Percentiles rank a stretch among this genome's conserved stretches.
Conservation (phyloP, 2,113 vertebrate species). For the Bujurquina vittata region DNA sequence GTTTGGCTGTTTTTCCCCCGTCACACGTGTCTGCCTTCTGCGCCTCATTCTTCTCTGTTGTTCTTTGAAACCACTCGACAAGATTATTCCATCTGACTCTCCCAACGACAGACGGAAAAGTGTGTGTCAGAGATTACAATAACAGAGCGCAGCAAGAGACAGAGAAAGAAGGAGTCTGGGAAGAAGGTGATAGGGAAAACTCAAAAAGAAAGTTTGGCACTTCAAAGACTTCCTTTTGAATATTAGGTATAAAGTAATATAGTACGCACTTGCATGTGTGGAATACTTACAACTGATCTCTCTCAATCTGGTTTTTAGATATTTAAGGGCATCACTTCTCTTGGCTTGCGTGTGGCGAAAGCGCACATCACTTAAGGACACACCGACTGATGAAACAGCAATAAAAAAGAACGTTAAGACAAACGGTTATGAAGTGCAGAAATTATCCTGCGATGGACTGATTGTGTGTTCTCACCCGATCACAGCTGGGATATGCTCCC, state of each 20-base stretch:
- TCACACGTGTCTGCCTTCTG: background rate
- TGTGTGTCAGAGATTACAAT: background rate
- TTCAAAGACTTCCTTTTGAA: slow-evolving; percentile 10
- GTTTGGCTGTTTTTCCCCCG: background rate
- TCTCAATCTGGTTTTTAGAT: background rate
- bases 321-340: background rate
- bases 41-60: background rate
- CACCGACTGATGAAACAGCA: background rate
- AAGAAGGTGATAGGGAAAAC: background rate
- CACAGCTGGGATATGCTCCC: background rate
- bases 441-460: background rate
- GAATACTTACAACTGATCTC: background rate
- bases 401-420: background rate
- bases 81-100: background rate
- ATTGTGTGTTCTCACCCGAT: background rate
- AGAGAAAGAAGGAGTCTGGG: background rate
- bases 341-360: background rate
- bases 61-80: background rate
- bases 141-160: background rate
- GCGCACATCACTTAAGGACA: background rate
- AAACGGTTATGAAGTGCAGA: background rate
- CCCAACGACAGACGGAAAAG: background rate
- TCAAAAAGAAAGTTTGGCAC: background rate
- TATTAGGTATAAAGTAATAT: background rate
- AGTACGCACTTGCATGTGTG: background rate